Conservation (phyloP, 2,888 invertebrate species). For the Terebella lapidaria region DNA sequence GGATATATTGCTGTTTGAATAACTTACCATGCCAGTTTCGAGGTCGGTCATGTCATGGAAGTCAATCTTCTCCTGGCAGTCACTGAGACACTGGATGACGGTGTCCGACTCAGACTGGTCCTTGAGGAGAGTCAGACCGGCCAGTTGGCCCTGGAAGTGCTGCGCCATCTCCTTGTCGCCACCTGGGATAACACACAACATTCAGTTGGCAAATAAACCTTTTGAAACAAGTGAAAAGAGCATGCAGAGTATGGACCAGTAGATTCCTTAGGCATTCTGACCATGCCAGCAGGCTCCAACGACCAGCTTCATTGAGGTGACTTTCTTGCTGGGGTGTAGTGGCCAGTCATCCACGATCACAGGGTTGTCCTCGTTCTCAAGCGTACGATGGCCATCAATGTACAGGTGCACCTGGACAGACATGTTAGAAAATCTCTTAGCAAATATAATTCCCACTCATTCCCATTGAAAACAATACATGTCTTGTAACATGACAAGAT, state of each 20-base stretch:
- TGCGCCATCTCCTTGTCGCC: conserved; percentile 87
- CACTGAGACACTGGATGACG: conserved; percentile 48
- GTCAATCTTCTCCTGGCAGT: conserved; percentile 51
- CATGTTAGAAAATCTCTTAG: not conserved
- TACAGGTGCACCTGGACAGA: conserved; percentile 59
- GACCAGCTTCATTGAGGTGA: conserved; percentile 72
- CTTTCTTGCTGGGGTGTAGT: conserved; percentile 79
- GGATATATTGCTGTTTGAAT: not conserved
- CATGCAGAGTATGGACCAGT: not conserved
- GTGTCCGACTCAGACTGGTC: conserved; percentile 47
- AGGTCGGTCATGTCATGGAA: conserved; percentile 70
- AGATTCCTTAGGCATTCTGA: conserved; percentile 35
- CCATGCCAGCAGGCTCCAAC: conserved; percentile 98
- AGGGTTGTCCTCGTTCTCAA: conserved; percentile 72
- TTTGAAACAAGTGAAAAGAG: not conserved
- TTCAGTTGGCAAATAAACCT: not conserved
- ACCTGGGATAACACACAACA: conserved; percentile 55
- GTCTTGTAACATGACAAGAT: no score
- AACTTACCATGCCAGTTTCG: conserved; percentile 70
- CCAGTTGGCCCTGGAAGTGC: conserved; percentile 81
- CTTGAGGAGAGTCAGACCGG: conserved; percentile 72
- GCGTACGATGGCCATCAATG: conserved; percentile 78
- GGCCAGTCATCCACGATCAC: conserved; percentile 99
- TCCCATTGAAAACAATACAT: no score
- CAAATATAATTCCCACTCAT: not conserved